A percentile compares a stretch with the other conserved stretches of the same genome.
These are phyloP conservation scores for Sinella curviseta DNA, from an alignment of 1,140 invertebrate genomes.

Conservation along the genomic window DNA sequence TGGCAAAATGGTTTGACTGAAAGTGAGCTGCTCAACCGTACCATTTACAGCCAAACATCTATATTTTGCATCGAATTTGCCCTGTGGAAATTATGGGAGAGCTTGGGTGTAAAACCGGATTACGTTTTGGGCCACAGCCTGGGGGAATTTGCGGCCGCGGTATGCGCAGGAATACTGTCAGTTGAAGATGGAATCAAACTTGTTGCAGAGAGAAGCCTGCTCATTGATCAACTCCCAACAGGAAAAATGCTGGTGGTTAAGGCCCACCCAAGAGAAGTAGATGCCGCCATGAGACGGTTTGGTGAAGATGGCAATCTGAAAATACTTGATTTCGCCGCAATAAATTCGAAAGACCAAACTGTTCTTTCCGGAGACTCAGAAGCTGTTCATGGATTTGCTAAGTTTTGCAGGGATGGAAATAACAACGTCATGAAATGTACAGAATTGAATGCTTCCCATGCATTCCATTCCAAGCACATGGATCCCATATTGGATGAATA, in stretches of 20 bases:
- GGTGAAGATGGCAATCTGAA: background rate
- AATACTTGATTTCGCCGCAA: background rate
- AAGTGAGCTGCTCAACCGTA: background rate
- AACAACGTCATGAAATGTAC: background rate
- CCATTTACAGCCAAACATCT: constrained; percentile 31
- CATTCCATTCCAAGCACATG: background rate
- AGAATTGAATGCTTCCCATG: background rate
- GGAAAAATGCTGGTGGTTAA: constrained; percentile 35
- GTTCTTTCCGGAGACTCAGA: background rate
- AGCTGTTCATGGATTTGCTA: background rate
- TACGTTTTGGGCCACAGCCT: background rate
- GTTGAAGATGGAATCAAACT: constrained; percentile 31
- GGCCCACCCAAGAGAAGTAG: constrained; percentile 12
- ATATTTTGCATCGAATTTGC: constrained; percentile 37
- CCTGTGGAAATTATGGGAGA: constrained; percentile 32
- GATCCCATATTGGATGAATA: background rate
- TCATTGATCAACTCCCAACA: constrained; percentile 28
- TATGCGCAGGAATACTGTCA: constrained; percentile 32
- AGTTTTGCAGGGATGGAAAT: background rate
- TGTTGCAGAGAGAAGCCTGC: constrained; percentile 22
- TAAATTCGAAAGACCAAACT: background rate
- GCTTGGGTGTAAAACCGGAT: constrained; percentile 33
- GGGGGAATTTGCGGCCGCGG: constrained; percentile 22
- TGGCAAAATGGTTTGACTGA: background rate
- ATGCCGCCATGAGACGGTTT: too few species aligned